Conservation (phyloP, 1,140 invertebrate species). For the Armadillidium nasatum region DNA sequence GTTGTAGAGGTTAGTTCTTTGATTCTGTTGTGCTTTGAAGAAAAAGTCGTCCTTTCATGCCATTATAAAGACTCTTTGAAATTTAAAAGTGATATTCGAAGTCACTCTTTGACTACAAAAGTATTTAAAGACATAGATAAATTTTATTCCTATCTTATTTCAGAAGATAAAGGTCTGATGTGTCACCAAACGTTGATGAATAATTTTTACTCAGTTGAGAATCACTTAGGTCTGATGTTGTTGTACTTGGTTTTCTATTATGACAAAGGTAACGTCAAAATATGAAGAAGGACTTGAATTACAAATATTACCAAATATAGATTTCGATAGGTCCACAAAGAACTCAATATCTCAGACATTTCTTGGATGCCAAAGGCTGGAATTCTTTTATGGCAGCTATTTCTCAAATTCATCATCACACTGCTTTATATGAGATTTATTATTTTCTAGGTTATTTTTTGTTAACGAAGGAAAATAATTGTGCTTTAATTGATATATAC, state of each 20-base stretch:
- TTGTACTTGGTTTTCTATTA: not conserved
- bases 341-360: not conserved
- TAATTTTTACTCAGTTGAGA: not conserved
- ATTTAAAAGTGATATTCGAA: not conserved
- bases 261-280: conserved; percentile 1
- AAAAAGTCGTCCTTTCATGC: too few species aligned
- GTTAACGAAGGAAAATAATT: too few species aligned
- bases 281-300: not conserved
- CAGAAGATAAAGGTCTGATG: not conserved
- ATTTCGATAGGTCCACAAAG: not conserved
- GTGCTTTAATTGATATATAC: not conserved
- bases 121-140: not conserved
- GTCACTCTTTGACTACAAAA: not conserved
- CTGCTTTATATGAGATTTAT: not conserved
- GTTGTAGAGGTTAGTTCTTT: too few species aligned
- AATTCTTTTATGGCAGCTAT: not conserved
- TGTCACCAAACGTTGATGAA: not conserved
- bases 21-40: too few species aligned
- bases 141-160: not conserved
- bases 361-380: not conserved
- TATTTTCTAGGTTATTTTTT: not conserved
- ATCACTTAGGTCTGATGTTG: not conserved
- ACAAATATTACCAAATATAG: not conserved
- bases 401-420: not conserved
- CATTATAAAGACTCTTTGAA: too few species aligned